Evolutionary conservation across 2,113 vertebrate species (phyloP).

Genomic region (Calonectris borealis): DNA sequence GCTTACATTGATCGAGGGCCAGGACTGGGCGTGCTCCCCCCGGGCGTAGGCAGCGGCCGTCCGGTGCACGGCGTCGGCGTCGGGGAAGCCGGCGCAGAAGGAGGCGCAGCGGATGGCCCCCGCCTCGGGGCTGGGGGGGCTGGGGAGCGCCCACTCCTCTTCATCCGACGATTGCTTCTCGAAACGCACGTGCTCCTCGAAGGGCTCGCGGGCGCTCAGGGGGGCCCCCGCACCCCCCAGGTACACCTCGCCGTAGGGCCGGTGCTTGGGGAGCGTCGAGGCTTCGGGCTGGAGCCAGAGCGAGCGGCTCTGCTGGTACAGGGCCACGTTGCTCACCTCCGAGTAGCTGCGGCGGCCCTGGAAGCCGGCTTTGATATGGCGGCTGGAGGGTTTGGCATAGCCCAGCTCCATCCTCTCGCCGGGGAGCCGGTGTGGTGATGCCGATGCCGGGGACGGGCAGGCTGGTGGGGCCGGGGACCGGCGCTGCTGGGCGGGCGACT

Average conservation of each 20-base stretch:
- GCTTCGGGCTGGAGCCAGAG: slow-evolving; percentile 88
- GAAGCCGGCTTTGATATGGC: slow-evolving; percentile 92
- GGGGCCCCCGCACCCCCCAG: slow-evolving; percentile 76
- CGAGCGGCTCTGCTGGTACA: slow-evolving; percentile 84
- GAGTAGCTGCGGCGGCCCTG: slow-evolving; percentile 95
- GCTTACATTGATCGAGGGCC: slow-evolving; percentile 97
- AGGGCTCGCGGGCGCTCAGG: slow-evolving; percentile 83
- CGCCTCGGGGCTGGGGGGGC: slow-evolving; percentile 81
- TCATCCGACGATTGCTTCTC: slow-evolving; percentile 94
- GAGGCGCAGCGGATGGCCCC: slow-evolving; percentile 87
- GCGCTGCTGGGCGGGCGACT: slow-evolving; percentile 84
- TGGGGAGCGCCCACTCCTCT: slow-evolving; percentile 91
- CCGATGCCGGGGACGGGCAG: slow-evolving; percentile 79
- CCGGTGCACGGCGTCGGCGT: slow-evolving; percentile 75
- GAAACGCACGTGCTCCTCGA: slow-evolving; percentile 88
- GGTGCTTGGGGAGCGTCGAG: slow-evolving; percentile 90
- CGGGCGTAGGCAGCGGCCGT: slow-evolving; percentile 80
- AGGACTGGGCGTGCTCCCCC: slow-evolving; percentile 94
- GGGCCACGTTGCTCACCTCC: slow-evolving; percentile 87
- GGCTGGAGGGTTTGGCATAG: slow-evolving; percentile 86
- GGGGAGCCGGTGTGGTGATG: slow-evolving; percentile 81
- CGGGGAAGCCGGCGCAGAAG: slow-evolving; percentile 90
- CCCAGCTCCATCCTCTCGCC: slow-evolving; percentile 83
- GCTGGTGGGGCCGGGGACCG: slow-evolving; percentile 81
- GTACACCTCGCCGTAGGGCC: slow-evolving; percentile 85